These are phyloP conservation scores for Heliothis subflexa DNA, from an alignment of 1,140 invertebrate genomes.

Conservation along the genomic window DNA sequence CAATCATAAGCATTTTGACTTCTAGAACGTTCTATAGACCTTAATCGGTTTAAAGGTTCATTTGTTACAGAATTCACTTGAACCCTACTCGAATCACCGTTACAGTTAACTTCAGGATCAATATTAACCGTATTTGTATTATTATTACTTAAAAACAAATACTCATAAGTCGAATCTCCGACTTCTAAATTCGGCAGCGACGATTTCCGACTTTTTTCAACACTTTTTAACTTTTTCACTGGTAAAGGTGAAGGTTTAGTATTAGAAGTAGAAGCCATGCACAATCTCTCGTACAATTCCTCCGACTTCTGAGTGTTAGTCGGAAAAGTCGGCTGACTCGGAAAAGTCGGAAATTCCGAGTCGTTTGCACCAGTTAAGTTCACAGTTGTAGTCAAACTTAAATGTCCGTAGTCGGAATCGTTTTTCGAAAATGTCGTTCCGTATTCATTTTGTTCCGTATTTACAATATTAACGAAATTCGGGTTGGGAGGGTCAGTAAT, in stretches of 20 bases:
- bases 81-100: constrained; percentile 48
- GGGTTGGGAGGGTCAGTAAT: constrained; percentile 50
- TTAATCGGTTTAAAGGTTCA: constrained; percentile 57
- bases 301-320: constrained; percentile 45
- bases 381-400: constrained; percentile 78
- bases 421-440: constrained; percentile 67
- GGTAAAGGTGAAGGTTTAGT: constrained; percentile 60
- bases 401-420: constrained; percentile 73
- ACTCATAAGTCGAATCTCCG: constrained; percentile 71
- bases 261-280: constrained; percentile 76
- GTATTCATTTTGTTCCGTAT: constrained; percentile 72
- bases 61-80: constrained; percentile 21
- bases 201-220: constrained; percentile 71
- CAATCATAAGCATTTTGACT: constrained; percentile 77
- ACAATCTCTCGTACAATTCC: constrained; percentile 72
- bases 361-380: constrained; percentile 53
- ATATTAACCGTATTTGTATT: constrained; percentile 42
- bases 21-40: constrained; percentile 69
- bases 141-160: constrained; percentile 68
- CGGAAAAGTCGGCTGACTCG: background rate
- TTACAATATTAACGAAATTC: constrained; percentile 77
- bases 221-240: constrained; percentile 59
- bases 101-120: constrained; percentile 19
- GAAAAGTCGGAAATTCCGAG: background rate
- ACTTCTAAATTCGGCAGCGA: constrained; percentile 76